Evolutionary conservation across 2,113 vertebrate species (phyloP), one percentile per base, ranked within the genome.

Genomic region (Calyptommatus sinebrachiatus): DNA sequence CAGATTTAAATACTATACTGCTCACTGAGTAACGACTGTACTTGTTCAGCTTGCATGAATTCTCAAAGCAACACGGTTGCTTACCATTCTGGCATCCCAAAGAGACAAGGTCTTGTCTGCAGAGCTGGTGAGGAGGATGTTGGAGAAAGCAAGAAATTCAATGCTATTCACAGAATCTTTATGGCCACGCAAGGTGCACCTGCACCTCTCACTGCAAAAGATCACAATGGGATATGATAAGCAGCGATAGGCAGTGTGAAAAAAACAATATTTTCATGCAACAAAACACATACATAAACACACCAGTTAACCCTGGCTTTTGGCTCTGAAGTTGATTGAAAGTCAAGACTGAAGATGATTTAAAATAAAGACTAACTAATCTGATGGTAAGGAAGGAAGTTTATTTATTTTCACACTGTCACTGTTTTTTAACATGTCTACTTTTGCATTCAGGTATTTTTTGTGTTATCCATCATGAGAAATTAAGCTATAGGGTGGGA

Each of bases 101-200:
- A 94, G 57, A 12, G 92, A 94, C 9, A 94, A 29, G 20, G 92
- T 88, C 87, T 93, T 95, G 88, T 94, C 95, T 21, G 93, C 90
- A 84, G 93, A 95, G 73, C 88, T 90, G 0, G 92, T 93, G 71
- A 95, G 94, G 18, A 87, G 78, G 0, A 76, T 93, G 88, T 86
- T 95, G 83, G 95, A 95, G 86, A 90, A 93, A 0, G 88, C 94
- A 77, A 96, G 93, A 91, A 97, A 97, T 79, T 92, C 90, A 22
- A 92, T 90, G 87, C 92, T 96, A 77, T 96, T 96, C 35, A 97
- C 95, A 0, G 95, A 96, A 62, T 91, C 94, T 4, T 90, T 84
- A 48, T 96, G 96, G 75, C 95, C 95, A 11, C 90, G 90, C 70
- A 96, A 83, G 0, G 90, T 95, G 1, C 77, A 88, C 69, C 91